Percentiles rank a stretch among this genome's conserved stretches.
These are phyloP conservation scores for Jaculus jaculus DNA, from an alignment of 2,113 vertebrate genomes.

Conservation along the genomic window DNA sequence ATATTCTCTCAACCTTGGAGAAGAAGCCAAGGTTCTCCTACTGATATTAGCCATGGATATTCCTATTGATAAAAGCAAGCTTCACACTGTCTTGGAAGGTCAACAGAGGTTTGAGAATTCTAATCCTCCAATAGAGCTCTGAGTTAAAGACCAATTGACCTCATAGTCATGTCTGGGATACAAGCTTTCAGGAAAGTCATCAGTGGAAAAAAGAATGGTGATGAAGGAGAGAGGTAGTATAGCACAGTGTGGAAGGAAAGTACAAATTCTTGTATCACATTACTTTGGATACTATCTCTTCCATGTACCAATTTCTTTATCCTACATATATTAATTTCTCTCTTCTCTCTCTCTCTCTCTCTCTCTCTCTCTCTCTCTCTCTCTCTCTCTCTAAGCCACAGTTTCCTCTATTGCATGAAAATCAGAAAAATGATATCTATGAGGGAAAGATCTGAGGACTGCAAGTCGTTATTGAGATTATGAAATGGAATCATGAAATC, in stretches of 20 bases:
- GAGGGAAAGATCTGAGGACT: background rate
- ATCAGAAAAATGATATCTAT: background rate
- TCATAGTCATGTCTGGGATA: background rate
- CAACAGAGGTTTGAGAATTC: background rate
- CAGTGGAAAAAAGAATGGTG: background rate
- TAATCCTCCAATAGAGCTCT: background rate
- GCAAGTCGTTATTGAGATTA: no score
- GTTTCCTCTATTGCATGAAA: background rate
- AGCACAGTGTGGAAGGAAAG: background rate
- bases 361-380: no score
- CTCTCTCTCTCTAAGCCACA: no score
- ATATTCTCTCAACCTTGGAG: background rate
- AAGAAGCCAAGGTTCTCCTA: background rate
- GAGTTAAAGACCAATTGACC: background rate
- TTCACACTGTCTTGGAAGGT: background rate
- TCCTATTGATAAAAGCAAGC: background rate
- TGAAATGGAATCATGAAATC: no score
- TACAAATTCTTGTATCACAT: background rate
- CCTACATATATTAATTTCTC: no score
- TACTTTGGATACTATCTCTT: background rate
- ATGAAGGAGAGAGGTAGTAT: background rate
- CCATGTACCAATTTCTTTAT: background rate
- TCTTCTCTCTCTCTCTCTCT: no score
- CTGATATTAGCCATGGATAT: background rate
- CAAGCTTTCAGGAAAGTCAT: background rate